Percentiles rank a stretch among this genome's conserved stretches.
These are phyloP conservation scores for Emys orbicularis DNA, from an alignment of 2,797 vertebrate genomes.

Conservation along the genomic window DNA sequence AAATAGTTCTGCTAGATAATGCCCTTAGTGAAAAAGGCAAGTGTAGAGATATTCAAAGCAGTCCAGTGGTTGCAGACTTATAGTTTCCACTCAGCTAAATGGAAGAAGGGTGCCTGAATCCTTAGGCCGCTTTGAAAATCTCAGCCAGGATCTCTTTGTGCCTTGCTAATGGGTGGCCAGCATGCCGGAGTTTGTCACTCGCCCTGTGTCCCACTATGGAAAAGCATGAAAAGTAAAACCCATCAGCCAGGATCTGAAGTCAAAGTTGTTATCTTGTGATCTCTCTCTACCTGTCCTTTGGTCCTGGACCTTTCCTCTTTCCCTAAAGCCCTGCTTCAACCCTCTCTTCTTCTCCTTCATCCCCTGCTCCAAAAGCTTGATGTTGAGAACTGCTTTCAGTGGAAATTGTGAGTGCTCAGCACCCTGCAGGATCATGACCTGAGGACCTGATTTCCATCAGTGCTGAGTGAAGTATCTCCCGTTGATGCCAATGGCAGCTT, in stretches of 20 bases:
- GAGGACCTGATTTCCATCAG: no score
- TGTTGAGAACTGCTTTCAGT: background rate
- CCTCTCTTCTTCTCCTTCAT: background rate
- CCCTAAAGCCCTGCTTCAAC: rapidly evolving
- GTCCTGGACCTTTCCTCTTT: background rate
- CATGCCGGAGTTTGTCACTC: background rate
- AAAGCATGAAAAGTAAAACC: background rate
- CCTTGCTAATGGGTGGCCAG: background rate
- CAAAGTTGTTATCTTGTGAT: background rate
- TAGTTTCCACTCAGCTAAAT: background rate
- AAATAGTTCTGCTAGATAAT: background rate
- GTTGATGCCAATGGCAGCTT: background rate
- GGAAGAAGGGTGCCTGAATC: background rate
- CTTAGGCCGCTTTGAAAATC: background rate
- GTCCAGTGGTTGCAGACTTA: background rate
- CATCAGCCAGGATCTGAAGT: no score
- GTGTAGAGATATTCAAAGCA: background rate
- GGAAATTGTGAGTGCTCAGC: background rate
- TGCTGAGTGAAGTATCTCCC: background rate
- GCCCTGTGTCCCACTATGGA: background rate
- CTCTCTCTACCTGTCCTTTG: background rate
- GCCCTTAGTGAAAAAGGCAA: background rate
- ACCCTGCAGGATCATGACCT: background rate
- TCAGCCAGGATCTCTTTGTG: background rate
- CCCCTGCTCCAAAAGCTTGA: background rate